Evolutionary conservation across 2,888 invertebrate genomes (phyloP), one percentile per base, ranked within the genome.

Genomic region (Sussaba pulchella): DNA sequence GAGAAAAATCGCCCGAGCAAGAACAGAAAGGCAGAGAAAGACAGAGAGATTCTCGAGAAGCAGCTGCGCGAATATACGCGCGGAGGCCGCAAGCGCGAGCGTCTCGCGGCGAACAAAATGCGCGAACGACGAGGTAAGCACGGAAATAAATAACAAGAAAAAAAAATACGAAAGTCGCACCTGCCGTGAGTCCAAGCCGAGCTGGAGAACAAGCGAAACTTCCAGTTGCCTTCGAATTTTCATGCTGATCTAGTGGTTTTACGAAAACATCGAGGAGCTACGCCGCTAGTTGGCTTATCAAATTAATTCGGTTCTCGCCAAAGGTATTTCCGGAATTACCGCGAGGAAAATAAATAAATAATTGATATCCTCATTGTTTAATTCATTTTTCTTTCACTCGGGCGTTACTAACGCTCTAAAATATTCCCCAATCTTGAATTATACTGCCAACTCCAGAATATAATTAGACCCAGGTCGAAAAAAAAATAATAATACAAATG

Each of bases 41-140:
- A 64, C 17, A 19, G 43, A 39, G 45, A 19, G 71, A 59, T 24
- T 63, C 63, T 54, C 67, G 63, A 47, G 12, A 63, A 81, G 81
- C 81, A 77, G 81, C 81, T 77, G 81, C 77, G 43, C 64, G 70
- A 73, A 73, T 47, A 19, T 24, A 50, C 45, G 39, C 43, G 57
- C 61, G 50, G 21, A 57, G 67, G 39, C 14, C n/a, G 61, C 61
- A 19, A 57, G 67, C 57, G 61, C 61, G n/a, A 9, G 36, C 19
- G 61, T 17, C 14, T 41, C 21, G 59, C 39, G 17, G 39, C 36
- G 50, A 64, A 47, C 45, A 66, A 80, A 31, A 76, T 71, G 31
- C 59, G 24, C 43, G 50, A 52, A 64, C 52, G 52, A 50, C 63
- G 72, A 52, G 72, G 45, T 26, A 45, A 74, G 57, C 57, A 74